Conservation (phyloP, 2,797 vertebrate genomes). For the Toxotes lorentzi region DNA sequence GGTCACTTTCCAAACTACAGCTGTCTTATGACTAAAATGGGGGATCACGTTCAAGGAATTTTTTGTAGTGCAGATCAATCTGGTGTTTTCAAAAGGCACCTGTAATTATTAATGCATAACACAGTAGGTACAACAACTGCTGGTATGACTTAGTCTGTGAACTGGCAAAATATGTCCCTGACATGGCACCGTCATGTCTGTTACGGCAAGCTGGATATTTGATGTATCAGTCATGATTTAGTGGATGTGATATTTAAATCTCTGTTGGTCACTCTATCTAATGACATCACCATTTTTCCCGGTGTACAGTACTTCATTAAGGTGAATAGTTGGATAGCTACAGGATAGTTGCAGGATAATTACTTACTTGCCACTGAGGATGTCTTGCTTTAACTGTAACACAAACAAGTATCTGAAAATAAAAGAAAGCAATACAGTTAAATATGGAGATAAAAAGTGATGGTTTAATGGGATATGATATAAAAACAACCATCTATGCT, state of each 20-base stretch:
- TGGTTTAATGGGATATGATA: not conserved
- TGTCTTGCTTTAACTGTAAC: slow-evolving; percentile 96
- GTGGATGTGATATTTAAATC: not conserved
- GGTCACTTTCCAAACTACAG: too few relatives aligned
- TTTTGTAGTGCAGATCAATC: not conserved
- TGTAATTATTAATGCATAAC: not conserved
- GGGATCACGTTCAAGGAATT: too few relatives aligned
- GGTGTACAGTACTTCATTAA: not conserved
- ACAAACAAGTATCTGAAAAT: slow-evolving; percentile 95
- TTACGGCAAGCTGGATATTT: not conserved
- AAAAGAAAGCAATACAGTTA: slow-evolving; percentile 3
- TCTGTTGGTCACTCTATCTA: not conserved
- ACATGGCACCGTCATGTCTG: not conserved
- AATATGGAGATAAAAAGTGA: not conserved
- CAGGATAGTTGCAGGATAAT: not conserved
- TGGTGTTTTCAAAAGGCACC: not conserved
- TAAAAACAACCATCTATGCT: not conserved
- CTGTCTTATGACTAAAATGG: not conserved
- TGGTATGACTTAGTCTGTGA: not conserved
- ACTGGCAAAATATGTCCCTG: not conserved
- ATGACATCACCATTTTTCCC: not conserved
- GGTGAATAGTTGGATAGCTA: not conserved
- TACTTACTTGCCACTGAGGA: slow-evolving; percentile 98
- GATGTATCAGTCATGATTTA: not conserved
- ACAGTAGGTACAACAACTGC: not conserved